Conservation (phyloP, 2,113 vertebrate genomes). For the Regulus satrapa region DNA sequence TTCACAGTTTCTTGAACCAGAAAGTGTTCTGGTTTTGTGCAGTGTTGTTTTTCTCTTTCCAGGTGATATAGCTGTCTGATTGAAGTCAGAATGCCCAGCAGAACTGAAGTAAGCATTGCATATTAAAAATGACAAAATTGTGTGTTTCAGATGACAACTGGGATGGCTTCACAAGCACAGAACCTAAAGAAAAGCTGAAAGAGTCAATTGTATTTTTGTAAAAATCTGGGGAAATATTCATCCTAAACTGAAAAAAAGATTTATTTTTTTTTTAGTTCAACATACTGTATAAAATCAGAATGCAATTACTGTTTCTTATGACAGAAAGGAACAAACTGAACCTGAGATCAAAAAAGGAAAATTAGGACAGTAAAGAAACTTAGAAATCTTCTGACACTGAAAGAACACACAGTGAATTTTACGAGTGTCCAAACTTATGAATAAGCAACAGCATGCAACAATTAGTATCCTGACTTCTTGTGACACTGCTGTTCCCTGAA, state of each 20-base stretch:
- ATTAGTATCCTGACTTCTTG: background rate
- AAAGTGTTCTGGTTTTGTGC: background rate
- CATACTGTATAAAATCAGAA: background rate
- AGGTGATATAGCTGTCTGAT: background rate
- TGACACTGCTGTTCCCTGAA: background rate
- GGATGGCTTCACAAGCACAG: background rate
- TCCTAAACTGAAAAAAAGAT: background rate
- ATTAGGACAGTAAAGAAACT: background rate
- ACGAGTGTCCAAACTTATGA: background rate
- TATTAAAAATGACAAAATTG: background rate
- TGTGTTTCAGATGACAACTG: background rate
- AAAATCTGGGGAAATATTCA: background rate
- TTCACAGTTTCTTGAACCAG: background rate
- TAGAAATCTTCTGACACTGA: background rate
- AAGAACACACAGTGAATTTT: background rate
- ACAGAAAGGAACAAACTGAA: background rate
- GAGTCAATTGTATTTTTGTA: background rate
- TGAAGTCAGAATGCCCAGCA: background rate
- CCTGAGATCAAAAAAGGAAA: background rate
- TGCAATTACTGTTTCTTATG: background rate
- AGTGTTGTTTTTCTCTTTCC: background rate
- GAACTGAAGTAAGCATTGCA: background rate
- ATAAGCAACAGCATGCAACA: background rate
- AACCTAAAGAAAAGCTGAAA: background rate
- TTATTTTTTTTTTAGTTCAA: background rate